Conservation (phyloP, 2,113 vertebrate species). For the Eptesicus fuscus region DNA sequence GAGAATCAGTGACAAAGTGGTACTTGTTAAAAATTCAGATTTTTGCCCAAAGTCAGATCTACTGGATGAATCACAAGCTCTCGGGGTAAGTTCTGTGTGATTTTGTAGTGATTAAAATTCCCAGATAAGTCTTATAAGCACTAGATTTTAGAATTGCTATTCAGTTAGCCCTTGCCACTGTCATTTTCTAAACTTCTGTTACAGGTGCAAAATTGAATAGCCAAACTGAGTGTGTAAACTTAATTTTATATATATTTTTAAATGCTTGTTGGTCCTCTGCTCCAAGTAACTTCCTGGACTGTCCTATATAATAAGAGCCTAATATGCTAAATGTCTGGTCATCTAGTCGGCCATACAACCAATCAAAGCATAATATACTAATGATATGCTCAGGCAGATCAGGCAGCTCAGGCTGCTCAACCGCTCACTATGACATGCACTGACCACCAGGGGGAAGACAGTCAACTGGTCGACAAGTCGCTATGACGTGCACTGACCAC, state of each 20-base stretch:
- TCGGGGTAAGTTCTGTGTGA: not conserved
- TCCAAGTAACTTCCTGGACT: not conserved
- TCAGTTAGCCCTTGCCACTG: not conserved
- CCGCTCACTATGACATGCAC: no score
- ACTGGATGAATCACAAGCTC: not conserved
- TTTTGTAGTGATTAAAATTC: not conserved
- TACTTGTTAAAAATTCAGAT: not conserved
- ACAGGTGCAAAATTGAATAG: not conserved
- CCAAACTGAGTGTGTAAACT: not conserved
- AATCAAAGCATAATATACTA: no score
- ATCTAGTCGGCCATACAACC: no score
- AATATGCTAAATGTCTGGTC: no score
- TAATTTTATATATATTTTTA: not conserved
- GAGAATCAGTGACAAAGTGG: not conserved
- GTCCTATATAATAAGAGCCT: not conserved
- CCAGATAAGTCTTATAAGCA: not conserved
- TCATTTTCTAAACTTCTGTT: not conserved
- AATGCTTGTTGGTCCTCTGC: not conserved
- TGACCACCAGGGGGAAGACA: no score
- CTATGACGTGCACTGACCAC: no score
- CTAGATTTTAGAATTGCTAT: conserved; percentile 8
- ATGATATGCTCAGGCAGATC: no score
- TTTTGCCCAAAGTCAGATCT: not conserved
- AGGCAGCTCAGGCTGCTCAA: no score
- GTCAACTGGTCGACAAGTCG: no score